These are phyloP conservation scores for Sebastes jordani DNA, from an alignment of 2,797 vertebrate genomes.

Conservation along the genomic window DNA sequence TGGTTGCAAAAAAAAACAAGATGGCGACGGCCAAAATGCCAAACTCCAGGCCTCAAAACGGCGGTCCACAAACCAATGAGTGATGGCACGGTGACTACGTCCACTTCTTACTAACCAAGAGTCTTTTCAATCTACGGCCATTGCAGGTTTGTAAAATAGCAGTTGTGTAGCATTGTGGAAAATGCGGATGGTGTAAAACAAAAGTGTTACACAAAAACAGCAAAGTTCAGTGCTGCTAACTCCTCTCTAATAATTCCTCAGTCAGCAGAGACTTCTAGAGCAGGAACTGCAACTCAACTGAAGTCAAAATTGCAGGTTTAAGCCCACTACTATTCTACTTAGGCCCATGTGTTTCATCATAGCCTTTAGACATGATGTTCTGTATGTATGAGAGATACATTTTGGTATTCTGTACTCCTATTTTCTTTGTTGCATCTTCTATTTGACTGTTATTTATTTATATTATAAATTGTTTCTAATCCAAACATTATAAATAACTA, in stretches of 20 bases:
- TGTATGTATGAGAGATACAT: background rate
- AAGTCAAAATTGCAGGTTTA: background rate
- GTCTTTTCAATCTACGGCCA: background rate
- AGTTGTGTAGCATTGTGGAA: background rate
- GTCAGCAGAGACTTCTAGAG: background rate
- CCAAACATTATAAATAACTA: background rate
- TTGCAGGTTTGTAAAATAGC: background rate
- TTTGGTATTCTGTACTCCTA: background rate
- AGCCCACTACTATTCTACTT: background rate
- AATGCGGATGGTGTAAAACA: background rate
- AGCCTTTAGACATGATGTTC: background rate
- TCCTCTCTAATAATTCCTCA: background rate
- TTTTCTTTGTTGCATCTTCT: background rate
- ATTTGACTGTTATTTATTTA: background rate
- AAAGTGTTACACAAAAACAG: background rate
- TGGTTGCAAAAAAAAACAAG: too few species aligned
- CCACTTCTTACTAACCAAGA: too few species aligned
- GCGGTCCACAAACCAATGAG: too few species aligned
- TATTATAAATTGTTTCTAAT: background rate
- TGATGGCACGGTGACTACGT: too few species aligned
- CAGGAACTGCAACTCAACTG: background rate
- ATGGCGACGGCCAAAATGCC: too few species aligned
- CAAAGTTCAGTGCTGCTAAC: background rate
- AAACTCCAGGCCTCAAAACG: too few species aligned
- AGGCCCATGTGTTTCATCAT: too few species aligned